Evolutionary conservation across 2,888 invertebrate species (phyloP).

Genomic region (Cataglyphis livida): DNA sequence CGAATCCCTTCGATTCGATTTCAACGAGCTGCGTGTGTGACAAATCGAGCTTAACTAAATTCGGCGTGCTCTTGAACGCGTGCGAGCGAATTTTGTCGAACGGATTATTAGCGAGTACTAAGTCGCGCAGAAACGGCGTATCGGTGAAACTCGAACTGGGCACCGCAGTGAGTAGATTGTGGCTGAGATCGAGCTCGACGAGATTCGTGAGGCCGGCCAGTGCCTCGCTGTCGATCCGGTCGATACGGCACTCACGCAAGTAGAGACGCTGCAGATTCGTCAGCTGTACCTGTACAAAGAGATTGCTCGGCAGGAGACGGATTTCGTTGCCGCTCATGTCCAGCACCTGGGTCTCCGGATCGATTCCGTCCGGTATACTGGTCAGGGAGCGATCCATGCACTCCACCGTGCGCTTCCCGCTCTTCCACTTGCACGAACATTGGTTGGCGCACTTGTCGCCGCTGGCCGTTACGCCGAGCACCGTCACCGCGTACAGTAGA

Average conservation of each 20-base stretch:
- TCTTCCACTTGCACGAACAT: conserved; percentile 97
- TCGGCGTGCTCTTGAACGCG: conserved; percentile 91
- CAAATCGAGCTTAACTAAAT: conserved; percentile 93
- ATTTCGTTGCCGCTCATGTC: conserved; percentile 96
- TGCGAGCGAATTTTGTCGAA: conserved; percentile 92
- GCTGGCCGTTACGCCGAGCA: conserved; percentile 73
- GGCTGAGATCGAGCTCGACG: conserved; percentile 95
- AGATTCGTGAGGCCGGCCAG: conserved; percentile 95
- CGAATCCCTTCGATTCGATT: conserved; percentile 92
- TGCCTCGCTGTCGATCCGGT: conserved; percentile 94
- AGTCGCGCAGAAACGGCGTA: conserved; percentile 93
- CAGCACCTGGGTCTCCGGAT: conserved; percentile 95
- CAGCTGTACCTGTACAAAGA: conserved; percentile 93
- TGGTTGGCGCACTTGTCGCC: conserved; percentile 83
- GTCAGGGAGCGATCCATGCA: conserved; percentile 94
- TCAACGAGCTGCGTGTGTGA: conserved; percentile 93
- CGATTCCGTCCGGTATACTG: conserved; percentile 94
- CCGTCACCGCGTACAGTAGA: conserved; percentile 66
- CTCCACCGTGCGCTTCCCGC: conserved; percentile 96
- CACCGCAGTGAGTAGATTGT: conserved; percentile 93
- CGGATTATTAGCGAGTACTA: conserved; percentile 93
- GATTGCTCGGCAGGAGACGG: conserved; percentile 93
- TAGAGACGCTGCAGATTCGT: conserved; percentile 95
- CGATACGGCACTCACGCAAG: conserved; percentile 93
- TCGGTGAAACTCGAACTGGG: conserved; percentile 93